Percentiles rank a stretch among this genome's conserved stretches.
These are phyloP conservation scores for Gandaritis pyraliata DNA, from an alignment of 2,888 invertebrate genomes.

Conservation along the genomic window DNA sequence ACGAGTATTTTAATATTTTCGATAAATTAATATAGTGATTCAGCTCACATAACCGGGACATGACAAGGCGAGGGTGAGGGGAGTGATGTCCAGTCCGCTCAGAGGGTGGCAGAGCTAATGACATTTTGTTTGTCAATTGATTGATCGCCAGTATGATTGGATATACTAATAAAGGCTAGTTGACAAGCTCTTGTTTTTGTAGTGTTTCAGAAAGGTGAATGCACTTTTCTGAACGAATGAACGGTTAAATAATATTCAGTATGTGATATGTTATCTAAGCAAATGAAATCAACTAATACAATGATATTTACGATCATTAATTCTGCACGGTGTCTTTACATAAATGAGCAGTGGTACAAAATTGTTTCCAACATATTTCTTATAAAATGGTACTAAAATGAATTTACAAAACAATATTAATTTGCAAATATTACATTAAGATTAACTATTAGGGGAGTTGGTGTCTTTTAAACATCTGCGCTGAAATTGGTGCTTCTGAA, in stretches of 20 bases:
- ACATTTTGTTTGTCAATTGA: conserved; percentile 54
- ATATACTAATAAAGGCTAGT: conserved; percentile 38
- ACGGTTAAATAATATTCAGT: neutral
- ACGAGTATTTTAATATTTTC: neutral
- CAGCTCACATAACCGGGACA: conserved; percentile 16
- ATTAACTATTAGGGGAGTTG: no score
- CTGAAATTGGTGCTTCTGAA: no score
- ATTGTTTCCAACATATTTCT: no score
- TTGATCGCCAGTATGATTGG: conserved; percentile 48
- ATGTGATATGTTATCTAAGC: neutral
- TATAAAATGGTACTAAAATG: no score
- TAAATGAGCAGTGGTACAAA: no score
- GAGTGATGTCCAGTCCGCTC: conserved; percentile 34
- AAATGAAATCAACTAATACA: no score
- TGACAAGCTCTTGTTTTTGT: neutral
- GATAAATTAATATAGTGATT: conserved; percentile 12
- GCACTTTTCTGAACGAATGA: conserved; percentile 21
- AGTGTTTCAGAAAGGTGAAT: no score
- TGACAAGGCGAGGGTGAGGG: conserved; percentile 31
- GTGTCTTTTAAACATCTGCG: no score
- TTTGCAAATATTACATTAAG: no score
- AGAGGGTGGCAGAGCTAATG: conserved; percentile 43
- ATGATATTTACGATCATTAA: no score
- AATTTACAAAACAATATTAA: no score
- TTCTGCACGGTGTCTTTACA: no score